Base-by-base conservation (phyloP, 1,140 invertebrate species). In the Lepidurus apus region DNA sequence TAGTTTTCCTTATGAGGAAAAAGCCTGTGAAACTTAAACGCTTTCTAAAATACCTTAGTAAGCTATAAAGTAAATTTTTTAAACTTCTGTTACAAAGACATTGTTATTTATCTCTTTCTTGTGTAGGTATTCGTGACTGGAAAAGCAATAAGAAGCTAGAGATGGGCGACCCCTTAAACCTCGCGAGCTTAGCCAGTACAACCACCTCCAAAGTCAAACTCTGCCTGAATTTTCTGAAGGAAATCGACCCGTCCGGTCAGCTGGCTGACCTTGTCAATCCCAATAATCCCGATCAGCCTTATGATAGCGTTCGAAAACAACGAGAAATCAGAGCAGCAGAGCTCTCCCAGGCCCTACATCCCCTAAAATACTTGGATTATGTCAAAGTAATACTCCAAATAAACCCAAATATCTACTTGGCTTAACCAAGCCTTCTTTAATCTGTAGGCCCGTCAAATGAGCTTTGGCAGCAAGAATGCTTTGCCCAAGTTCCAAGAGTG, bases 1-100 rank as follows among this genome's bases (percentile, higher is more conserved):
- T 92, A 42, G 85, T 92, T 21, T 92, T 90, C 84, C 84, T 91
- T 43, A 86, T 92, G 84, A 84, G 90, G 74, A 91, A 89, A 82
- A 89, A 91, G 84, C 89, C 88, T 82, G 83, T 88, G 8, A 90
- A 90, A 81, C 82, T 86, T 82, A 86, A 84, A 82, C 85, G 84
- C 82, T 87, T 85, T 83, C 87, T 87, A 84, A 89, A 87, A 77
- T 90, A 89, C 82, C 85, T 89, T 74, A 87, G 88, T 82, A 87
- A 89, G 85, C 86, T 88, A 24, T 85, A 75, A 74, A n/a, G 17
- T 75, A 17, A 75, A 24, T 7, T 13, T 75, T 10, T 43, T 75
- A 7, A 13, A 44, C 26, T 43, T 3, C 24, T 10, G 2, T 75
- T 75, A 26, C 4, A 75, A 43, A 11, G 13, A 73, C 65, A 43